Percentiles rank a stretch among this genome's conserved stretches.
Evolutionary conservation across 64 coral and sea anemone genomes (phyloP).

Genomic region (Exaiptasia diaphana): DNA sequence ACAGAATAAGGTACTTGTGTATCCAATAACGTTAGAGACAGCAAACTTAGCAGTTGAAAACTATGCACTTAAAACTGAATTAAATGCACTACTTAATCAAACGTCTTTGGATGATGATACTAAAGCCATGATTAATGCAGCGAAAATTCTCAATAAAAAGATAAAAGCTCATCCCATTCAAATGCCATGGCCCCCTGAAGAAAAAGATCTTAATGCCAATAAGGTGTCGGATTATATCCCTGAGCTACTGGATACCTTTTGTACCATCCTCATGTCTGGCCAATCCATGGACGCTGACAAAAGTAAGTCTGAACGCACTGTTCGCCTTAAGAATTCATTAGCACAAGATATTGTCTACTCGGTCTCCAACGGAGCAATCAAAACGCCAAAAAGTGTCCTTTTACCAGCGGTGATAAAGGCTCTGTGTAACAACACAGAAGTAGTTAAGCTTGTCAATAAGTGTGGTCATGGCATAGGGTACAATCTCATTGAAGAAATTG

Average conservation of each 20-base stretch:
- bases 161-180: constrained; percentile 42
- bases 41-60: neutral
- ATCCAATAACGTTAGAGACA: constrained; percentile 36
- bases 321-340: neutral
- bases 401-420: constrained; percentile 60
- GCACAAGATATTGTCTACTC: constrained; percentile 66
- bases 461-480: constrained; percentile 51
- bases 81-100: constrained; percentile 6
- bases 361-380: constrained; percentile 33
- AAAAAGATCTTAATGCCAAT: constrained; percentile 31
- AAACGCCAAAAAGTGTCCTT: constrained; percentile 58
- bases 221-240: constrained; percentile 25
- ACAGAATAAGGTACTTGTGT: constrained; percentile 60
- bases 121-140: constrained; percentile 32
- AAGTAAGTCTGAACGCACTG: neutral
- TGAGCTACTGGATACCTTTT: constrained; percentile 34
- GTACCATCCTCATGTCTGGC: constrained; percentile 34
- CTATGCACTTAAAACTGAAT: constrained; percentile 25
- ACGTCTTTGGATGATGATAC: neutral
- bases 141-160: constrained; percentile 12
- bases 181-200: constrained; percentile 65
- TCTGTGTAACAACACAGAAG: constrained; percentile 46
- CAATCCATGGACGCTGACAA: neutral
- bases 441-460: constrained; percentile 49
- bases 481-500: constrained; percentile 52